Evolutionary conservation across 1,140 invertebrate species (phyloP).

Genomic region (Calycopis cecrops): DNA sequence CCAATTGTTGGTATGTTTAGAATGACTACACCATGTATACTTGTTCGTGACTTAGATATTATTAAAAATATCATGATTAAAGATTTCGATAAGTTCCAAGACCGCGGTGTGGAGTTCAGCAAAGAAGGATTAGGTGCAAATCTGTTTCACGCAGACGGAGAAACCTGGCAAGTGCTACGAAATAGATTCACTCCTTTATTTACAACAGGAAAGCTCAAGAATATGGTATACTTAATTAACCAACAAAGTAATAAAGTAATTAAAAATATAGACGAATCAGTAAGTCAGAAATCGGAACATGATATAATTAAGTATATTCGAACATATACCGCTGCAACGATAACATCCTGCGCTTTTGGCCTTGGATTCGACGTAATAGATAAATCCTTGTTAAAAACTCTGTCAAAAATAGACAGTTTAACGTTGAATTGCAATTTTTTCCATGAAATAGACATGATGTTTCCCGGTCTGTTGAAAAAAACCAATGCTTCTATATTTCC

Average conservation of each 20-base stretch:
- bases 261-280: constrained; percentile 18
- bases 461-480: constrained; percentile 29
- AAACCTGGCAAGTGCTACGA: constrained; percentile 74
- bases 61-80: constrained; percentile 77
- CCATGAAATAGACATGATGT: constrained; percentile 30
- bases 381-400: constrained; percentile 9
- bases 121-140: constrained; percentile 67
- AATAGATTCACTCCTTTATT: constrained; percentile 74
- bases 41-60: constrained; percentile 75
- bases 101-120: constrained; percentile 61
- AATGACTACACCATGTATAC: constrained; percentile 55
- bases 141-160: constrained; percentile 60
- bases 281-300: constrained; percentile 27
- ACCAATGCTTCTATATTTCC: constrained; percentile 25
- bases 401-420: constrained; percentile 18
- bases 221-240: constrained; percentile 64
- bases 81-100: constrained; percentile 74
- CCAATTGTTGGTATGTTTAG: constrained; percentile 39
- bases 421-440: constrained; percentile 20
- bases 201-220: constrained; percentile 59
- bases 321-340: constrained; percentile 61
- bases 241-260: constrained; percentile 44
- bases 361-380: constrained; percentile 59
- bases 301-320: constrained; percentile 56
- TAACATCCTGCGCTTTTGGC: constrained; percentile 75